Percentiles rank a stretch among this genome's conserved stretches.
These are phyloP conservation scores for Pocillopora damicornis DNA, from an alignment of 64 coral and sea anemone species.

Conservation along the genomic window DNA sequence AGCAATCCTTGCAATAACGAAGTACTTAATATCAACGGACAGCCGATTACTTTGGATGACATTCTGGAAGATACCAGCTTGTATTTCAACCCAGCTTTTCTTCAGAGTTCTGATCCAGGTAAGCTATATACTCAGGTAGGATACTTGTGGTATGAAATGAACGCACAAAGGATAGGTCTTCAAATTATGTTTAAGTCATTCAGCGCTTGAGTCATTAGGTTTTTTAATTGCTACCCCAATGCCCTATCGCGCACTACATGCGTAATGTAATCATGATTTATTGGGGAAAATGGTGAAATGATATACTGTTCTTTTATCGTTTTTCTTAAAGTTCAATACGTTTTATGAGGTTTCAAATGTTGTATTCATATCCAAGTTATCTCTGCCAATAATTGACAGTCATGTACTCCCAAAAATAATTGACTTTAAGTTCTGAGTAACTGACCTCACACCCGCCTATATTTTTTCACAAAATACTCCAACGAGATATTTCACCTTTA, in stretches of 20 bases:
- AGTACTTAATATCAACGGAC: constrained; percentile 19
- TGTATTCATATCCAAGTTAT: no score
- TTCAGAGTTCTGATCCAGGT: neutral
- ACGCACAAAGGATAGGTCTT: neutral
- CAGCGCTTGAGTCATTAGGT: neutral
- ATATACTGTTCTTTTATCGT: neutral
- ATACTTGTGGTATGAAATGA: neutral
- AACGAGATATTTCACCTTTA: no score
- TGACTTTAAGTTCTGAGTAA: no score
- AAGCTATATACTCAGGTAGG: neutral
- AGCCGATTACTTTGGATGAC: constrained; percentile 20
- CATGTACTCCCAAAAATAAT: no score
- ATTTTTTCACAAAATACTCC: no score
- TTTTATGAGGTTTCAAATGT: neutral
- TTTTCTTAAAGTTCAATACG: neutral
- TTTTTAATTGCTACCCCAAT: no score
- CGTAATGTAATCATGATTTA: no score
- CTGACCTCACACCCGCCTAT: no score
- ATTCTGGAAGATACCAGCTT: constrained; percentile 22
- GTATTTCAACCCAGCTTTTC: neutral
- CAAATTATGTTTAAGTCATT: neutral
- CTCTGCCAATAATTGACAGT: no score
- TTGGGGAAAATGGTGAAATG: neutral
- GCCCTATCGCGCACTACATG: no score
- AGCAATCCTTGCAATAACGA: neutral